Evolutionary conservation across 2,888 invertebrate species (phyloP), one percentile per base, ranked within the genome.

Genomic region (Rhingia rostrata): DNA sequence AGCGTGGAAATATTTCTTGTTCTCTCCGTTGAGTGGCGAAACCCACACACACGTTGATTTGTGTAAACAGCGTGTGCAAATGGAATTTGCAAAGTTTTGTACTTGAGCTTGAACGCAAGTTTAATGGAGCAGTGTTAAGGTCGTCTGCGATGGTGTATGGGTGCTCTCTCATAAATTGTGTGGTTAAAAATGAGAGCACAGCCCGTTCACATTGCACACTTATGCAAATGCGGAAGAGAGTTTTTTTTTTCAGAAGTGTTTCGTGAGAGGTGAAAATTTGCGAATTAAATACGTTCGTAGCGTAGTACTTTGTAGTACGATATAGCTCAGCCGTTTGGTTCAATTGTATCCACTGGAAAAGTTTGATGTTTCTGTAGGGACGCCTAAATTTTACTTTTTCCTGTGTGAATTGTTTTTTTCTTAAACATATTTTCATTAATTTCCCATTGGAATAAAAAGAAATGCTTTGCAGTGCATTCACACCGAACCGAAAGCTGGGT

Each of bases 51-150:
- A 33, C 30, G 32, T 1, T 3, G n/a, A 30, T 14, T 35, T 14
- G 33, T 7, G 32, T 60, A 47, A 60, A 70, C 39, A 32, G 45
- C 12, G 63, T 70, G 69, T 53, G 70, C 22, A 74, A 60, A 33
- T 10, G 64, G 66, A 85, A 74, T 77, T 64, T 14, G 47, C 45
- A 81, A 45, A 75, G 66, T 77, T 81, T 80, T 77, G 75, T 63
- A 80, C 85, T 85, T 85, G 85, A 85, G 85, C 85, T 85, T 85
- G 85, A 85, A 85, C 85, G 81, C 66, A 22, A 85, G 64, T 79
- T 84, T 84, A 79, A 84, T 85, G 69, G 85, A 85, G 80, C 85
- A 85, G 85, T 85, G 85, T 85, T 85, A 85, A 85, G 85, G 85
- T 85, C 85, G 81, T 63, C 66, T 75, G 64, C 56, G 39, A 63